Evolutionary conservation across 2,113 vertebrate genomes (phyloP), one percentile per base, ranked within the genome.

Genomic region (Spea bombifrons): DNA sequence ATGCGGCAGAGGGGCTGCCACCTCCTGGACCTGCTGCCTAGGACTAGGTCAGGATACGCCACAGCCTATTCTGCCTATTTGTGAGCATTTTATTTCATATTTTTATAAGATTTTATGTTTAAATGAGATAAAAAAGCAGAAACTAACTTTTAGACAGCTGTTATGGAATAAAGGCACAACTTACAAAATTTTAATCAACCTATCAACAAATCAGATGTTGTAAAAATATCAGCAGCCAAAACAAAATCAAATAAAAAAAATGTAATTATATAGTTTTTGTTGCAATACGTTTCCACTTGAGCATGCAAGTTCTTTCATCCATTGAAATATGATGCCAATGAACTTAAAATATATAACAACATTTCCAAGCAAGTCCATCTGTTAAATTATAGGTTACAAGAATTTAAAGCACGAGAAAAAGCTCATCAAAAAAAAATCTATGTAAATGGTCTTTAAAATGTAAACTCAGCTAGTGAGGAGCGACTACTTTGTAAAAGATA

Each of bases 111-210:
- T 30, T 30, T 30, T 30, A 30, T 30, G 30, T 30, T 30, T 30
- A 30, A 30, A 30, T 30, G 30, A 30, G 30, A 16, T 9, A 30
- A 9, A 8, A 30, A 65, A 30, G 16, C 16, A 65, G 16, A 65
- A 4, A 43, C 66, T 75, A 73, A 66, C 81, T 59, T 9, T 64
- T 71, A 66, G 17, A 53, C 0, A 0, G 1, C 6, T 52, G 8
- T 15, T 75, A n/a, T 9, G 53, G 57, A 57, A 45, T 74, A 59
- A 7, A 30, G 30, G 59, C 68, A 45, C 7, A 75, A 3, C 7
- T 82, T 71, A 48, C 44, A 65, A 83, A 45, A 49, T 53, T 8
- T 57, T 78, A 73, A 81, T n/a, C 57, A 75, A 57, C 81, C 82
- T 77, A 63, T 49, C 47, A 45, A 4, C 64, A 53, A 46, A 75